phyloP scores from a whole-genome alignment of 2,797 vertebrate genomes.

The Dendrocincla fuliginosa region DNA sequence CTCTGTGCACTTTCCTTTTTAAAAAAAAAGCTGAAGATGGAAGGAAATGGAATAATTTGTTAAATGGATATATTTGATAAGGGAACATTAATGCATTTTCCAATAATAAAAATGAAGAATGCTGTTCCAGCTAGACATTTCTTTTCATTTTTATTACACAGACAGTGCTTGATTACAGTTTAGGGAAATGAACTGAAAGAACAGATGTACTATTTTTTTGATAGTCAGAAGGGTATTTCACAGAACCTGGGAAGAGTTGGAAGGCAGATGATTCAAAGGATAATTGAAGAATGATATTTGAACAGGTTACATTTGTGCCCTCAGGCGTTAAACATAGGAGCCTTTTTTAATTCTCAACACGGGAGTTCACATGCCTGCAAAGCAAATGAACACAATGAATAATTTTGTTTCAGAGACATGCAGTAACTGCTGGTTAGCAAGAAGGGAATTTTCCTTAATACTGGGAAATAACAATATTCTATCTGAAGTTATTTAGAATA shows the following conservation, averaged over 20 bases:
- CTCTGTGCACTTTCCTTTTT: not conserved
- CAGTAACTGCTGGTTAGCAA: not conserved
- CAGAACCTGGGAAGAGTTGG: not conserved
- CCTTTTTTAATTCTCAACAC: not conserved
- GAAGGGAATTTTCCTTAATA: not conserved
- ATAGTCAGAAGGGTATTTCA: conserved; percentile 42
- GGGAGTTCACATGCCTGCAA: not conserved
- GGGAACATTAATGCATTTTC: conserved; percentile 30
- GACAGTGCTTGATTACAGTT: conserved; percentile 38
- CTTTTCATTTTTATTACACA: conserved; percentile 26
- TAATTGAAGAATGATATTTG: conserved; percentile 50
- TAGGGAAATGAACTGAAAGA: conserved; percentile 56
- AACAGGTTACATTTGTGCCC: conserved; percentile 51
- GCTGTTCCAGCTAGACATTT: conserved; percentile 11
- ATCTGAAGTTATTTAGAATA: not conserved
- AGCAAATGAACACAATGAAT: conserved; percentile 33
- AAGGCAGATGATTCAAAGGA: conserved; percentile 48
- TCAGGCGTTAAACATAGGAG: not conserved
- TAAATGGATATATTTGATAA: conserved; percentile 42
- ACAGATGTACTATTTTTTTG: conserved; percentile 33
- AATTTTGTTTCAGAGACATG: not conserved
- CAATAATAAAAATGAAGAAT: conserved; percentile 44
- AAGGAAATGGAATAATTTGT: not conserved
- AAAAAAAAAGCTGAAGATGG: not conserved
- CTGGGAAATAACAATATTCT: not conserved